Conservation (phyloP, 2,113 vertebrate species). For the Tyto alba region DNA sequence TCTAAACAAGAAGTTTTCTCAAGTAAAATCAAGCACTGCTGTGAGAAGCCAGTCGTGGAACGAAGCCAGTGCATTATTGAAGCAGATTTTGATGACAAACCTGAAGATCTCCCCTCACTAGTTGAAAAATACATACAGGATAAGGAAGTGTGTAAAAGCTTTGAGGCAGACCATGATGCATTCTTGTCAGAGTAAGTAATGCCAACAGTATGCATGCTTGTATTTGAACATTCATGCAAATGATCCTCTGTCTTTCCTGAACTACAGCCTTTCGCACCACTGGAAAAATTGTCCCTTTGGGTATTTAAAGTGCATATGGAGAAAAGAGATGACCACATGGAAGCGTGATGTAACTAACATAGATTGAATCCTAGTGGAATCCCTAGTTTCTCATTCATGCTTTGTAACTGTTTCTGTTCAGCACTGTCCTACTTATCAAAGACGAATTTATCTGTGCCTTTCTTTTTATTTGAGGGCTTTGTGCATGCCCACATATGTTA, state of each 20-base stretch:
- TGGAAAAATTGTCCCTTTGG: neutral
- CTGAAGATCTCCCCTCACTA: constrained; percentile 2
- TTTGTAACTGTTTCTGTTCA: neutral
- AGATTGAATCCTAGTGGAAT: neutral
- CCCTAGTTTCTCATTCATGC: neutral
- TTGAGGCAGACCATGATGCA: neutral
- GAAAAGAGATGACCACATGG: neutral
- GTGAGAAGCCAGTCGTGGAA: constrained; percentile 22
- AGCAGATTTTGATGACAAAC: neutral
- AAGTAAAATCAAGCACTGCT: constrained; percentile 62
- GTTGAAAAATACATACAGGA: constrained; percentile 1
- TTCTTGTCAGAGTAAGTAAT: constrained; percentile 70
- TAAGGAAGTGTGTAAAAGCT: constrained; percentile 65
- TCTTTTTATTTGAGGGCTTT: neutral
- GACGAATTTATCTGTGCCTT: neutral
- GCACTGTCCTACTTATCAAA: neutral
- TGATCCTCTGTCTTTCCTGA: neutral
- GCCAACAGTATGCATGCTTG: neutral
- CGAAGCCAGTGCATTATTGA: constrained; percentile 35
- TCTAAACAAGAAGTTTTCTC: constrained; percentile 51
- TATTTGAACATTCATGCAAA: neutral
- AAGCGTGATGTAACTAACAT: neutral
- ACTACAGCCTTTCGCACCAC: neutral
- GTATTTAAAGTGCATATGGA: neutral
- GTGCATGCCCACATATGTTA: neutral